Conservation (phyloP, 2,797 vertebrate genomes). For the Sciurus vulgaris region DNA sequence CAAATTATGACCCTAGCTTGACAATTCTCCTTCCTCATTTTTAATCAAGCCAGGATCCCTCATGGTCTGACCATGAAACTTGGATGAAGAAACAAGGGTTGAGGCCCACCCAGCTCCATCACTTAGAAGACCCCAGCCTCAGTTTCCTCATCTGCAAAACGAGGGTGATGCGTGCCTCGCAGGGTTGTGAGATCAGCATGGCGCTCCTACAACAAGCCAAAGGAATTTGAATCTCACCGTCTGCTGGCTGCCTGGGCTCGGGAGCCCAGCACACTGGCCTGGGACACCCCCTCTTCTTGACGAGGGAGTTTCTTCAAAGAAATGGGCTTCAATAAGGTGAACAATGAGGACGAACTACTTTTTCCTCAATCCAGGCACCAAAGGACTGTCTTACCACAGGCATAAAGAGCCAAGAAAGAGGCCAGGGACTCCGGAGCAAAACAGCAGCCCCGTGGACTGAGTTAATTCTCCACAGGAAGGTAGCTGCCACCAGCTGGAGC, state of each 20-base stretch:
- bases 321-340: background rate
- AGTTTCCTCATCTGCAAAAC: background rate
- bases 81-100: background rate
- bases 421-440: background rate
- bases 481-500: background rate
- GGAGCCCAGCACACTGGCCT: background rate
- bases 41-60: background rate
- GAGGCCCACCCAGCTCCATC: background rate
- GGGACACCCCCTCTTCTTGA: background rate
- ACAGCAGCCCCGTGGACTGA: background rate
- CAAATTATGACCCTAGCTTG: background rate
- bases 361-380: background rate
- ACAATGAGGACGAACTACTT: background rate
- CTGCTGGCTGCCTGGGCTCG: background rate
- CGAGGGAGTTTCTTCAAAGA: background rate
- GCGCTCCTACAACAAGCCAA: too few relatives aligned
- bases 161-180: background rate
- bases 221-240: background rate
- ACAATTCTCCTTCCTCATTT: background rate
- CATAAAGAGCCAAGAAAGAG: background rate
- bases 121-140: background rate
- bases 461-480: background rate
- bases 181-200: too few relatives aligned
- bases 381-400: background rate
- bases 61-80: background rate